Conservation (phyloP, 35 echinoderm and acorn worm genomes). For the Stichopus chloronotus region DNA sequence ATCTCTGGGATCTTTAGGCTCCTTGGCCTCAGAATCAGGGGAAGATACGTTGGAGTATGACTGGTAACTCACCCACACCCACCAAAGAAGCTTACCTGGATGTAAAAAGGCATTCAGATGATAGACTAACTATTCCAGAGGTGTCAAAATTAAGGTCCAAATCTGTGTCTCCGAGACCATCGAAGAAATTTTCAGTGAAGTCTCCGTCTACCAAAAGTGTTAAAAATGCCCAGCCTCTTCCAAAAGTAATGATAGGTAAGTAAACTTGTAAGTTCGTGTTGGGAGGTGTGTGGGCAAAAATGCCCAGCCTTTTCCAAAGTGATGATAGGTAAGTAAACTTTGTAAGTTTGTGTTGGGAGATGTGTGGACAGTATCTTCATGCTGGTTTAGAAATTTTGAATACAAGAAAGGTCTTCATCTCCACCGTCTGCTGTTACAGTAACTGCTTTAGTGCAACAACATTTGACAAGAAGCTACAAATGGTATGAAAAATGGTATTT, state of each 20-base stretch:
- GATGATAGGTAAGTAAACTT: conserved; percentile 3
- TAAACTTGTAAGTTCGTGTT: neutral
- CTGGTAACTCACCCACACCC: neutral
- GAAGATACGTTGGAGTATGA: neutral
- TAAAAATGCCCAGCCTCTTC: neutral
- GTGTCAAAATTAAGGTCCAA: conserved; percentile 21
- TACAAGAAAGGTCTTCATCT: too few relatives aligned
- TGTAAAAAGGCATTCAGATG: neutral
- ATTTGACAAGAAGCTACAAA: too few relatives aligned
- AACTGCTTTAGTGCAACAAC: too few relatives aligned
- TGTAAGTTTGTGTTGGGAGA: too few relatives aligned
- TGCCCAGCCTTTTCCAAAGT: neutral
- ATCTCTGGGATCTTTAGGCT: neutral
- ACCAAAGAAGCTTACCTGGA: neutral
- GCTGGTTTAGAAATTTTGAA: too few relatives aligned
- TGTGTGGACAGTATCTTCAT: too few relatives aligned
- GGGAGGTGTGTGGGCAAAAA: too few relatives aligned
- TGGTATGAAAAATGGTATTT: too few relatives aligned
- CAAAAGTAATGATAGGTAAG: conserved; percentile 27
- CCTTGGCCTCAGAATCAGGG: neutral
- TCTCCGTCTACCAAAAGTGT: conserved; percentile 26
- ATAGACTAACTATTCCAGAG: neutral
- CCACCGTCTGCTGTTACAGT: too few relatives aligned
- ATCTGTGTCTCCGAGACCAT: conserved; percentile 10
- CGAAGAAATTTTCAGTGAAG: neutral